Evolutionary conservation across 2,113 vertebrate genomes (phyloP).

Genomic region (Heterocephalus glaber): DNA sequence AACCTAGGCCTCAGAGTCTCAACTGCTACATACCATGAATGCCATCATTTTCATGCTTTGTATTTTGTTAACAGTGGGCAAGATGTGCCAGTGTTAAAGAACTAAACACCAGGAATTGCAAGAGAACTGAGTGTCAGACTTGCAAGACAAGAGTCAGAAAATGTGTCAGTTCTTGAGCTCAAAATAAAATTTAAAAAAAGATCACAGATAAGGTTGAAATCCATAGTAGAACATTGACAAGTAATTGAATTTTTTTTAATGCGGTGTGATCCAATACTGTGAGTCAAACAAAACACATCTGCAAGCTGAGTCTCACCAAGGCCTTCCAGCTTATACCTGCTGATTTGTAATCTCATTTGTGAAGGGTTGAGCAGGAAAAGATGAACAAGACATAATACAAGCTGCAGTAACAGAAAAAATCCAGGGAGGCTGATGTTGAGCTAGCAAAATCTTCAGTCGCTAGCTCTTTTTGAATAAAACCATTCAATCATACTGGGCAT

Average conservation of each 20-base stretch:
- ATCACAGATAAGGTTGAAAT: neutral
- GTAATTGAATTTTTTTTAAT: neutral
- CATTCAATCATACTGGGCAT: neutral
- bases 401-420: neutral
- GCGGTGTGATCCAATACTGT: neutral
- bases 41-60: slow-evolving; percentile 18
- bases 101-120: neutral
- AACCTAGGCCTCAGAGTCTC: neutral
- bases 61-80: neutral
- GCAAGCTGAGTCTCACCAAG: neutral
- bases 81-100: neutral
- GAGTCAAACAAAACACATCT: neutral
- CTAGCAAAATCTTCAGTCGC: neutral
- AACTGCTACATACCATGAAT: neutral
- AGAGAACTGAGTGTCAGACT: neutral
- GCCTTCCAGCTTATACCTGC: neutral
- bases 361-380: neutral
- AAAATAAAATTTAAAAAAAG: slow-evolving; percentile 38
- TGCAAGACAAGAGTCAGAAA: neutral
- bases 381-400: neutral
- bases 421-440: neutral
- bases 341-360: neutral
- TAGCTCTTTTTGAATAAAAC: neutral
- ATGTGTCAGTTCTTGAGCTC: neutral
- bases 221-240: neutral